Percentiles rank a stretch among this genome's conserved stretches.
These are phyloP conservation scores for Chesias legatella DNA, from an alignment of 2,888 invertebrate species.

Conservation along the genomic window DNA sequence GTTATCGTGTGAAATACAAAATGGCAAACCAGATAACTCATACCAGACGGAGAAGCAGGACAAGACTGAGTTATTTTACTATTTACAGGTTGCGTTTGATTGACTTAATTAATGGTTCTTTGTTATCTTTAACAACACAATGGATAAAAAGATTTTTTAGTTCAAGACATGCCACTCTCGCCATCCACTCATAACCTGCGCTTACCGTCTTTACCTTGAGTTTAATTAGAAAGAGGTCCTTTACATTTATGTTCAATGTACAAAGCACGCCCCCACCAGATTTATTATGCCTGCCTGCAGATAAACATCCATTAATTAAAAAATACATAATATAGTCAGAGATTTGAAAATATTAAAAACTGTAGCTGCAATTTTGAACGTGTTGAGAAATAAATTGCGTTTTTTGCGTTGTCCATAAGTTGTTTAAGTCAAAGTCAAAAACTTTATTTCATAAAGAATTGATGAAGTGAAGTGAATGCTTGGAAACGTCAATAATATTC, in stretches of 20 bases:
- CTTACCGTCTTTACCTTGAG: conserved; percentile 46
- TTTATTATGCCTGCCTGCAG: conserved; percentile 71
- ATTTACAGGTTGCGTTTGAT: no score
- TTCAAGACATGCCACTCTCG: no score
- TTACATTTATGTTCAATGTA: conserved; percentile 69
- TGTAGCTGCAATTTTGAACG: conserved; percentile 18
- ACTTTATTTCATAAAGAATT: no score
- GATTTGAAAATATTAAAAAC: conserved; percentile 26
- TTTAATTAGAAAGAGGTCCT: conserved; percentile 78
- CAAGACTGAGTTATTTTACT: no score
- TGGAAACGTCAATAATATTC: no score
- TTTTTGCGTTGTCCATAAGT: conserved; percentile 4
- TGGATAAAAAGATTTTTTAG: no score
- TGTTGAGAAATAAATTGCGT: conserved; percentile 6
- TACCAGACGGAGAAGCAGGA: no score
- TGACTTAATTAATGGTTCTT: no score
- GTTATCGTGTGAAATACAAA: no score
- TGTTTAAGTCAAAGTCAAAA: not conserved
- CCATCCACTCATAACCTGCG: conserved; percentile 17
- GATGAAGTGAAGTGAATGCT: no score
- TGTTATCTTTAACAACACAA: no score
- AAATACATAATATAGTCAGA: conserved; percentile 38
- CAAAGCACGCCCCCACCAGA: conserved; percentile 70
- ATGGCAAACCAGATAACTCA: no score
- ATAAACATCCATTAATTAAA: conserved; percentile 79